Evolutionary conservation across 2,797 vertebrate genomes (phyloP).

Genomic region (Aldrovandia affinis): DNA sequence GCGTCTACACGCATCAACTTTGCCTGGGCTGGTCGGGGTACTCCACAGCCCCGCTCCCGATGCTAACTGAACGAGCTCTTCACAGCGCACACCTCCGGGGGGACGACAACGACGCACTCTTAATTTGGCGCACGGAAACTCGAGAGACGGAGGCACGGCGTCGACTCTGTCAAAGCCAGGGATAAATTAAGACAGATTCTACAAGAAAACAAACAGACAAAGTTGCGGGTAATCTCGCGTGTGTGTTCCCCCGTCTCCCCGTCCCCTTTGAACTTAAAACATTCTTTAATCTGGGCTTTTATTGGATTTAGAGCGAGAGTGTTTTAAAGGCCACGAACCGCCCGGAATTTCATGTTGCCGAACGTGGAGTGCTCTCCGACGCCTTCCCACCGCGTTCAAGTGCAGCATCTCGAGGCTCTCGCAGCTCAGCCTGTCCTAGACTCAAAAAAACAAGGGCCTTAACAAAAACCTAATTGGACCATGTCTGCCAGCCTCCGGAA

Average conservation of each 20-base stretch:
- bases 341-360: not conserved
- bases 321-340: not conserved
- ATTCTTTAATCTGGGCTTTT: not conserved
- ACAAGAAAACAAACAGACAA: not conserved
- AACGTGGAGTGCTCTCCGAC: not conserved
- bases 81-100: constrained; percentile 12
- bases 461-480: not conserved
- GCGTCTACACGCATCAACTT: not conserved
- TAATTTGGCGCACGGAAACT: constrained; percentile 17
- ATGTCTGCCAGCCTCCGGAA: not conserved
- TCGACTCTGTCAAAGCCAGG: constrained; percentile 12
- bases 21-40: not conserved
- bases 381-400: not conserved
- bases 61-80: not conserved
- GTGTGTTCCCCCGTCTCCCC: not conserved
- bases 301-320: not conserved
- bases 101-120: constrained; percentile 9
- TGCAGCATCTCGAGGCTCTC: not conserved
- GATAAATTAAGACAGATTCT: constrained; percentile 21
- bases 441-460: not conserved
- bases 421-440: too few species aligned
- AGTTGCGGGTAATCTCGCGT: not conserved
- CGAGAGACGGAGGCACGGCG: not conserved
- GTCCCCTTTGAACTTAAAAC: not conserved
- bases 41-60: not conserved